A percentile compares a stretch with the other conserved stretches of the same genome.
phyloP scores from a whole-genome alignment of 64 coral and sea anemone species.

The Dendronephthya gigantea region DNA sequence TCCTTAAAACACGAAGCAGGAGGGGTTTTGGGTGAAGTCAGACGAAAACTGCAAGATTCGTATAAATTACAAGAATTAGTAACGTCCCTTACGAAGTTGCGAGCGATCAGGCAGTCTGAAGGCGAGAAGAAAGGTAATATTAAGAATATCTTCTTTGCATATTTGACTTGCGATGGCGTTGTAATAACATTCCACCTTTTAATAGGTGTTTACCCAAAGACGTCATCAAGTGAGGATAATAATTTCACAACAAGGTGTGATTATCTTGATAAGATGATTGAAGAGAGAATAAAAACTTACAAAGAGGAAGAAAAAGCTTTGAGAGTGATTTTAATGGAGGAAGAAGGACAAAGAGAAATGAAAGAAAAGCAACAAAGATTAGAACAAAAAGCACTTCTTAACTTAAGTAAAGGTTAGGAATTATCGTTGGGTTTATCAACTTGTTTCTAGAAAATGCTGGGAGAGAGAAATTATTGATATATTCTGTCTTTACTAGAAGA shows the following conservation, averaged over 20 bases:
- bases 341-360: constrained; percentile 64
- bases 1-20: constrained; percentile 63
- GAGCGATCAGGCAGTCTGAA: constrained; percentile 53
- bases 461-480: background rate
- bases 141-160: background rate
- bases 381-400: constrained; percentile 44
- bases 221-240: constrained; percentile 39
- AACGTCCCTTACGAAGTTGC: constrained; percentile 41
- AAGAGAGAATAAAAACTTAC: constrained; percentile 44
- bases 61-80: constrained; percentile 47
- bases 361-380: constrained; percentile 67
- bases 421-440: background rate
- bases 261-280: constrained; percentile 55
- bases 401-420: constrained; percentile 39
- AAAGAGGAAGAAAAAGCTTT: constrained; percentile 80
- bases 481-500: constrained; percentile 21
- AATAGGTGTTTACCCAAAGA: constrained; percentile 74
- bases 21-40: constrained; percentile 49
- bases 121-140: constrained; percentile 56
- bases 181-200: no score
- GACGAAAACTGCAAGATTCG: constrained; percentile 46
- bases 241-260: constrained; percentile 45
- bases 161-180: no score
- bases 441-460: background rate
- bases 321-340: constrained; percentile 72